Conservation (phyloP, 2,888 invertebrate species). For the Syrista parreyssii region DNA sequence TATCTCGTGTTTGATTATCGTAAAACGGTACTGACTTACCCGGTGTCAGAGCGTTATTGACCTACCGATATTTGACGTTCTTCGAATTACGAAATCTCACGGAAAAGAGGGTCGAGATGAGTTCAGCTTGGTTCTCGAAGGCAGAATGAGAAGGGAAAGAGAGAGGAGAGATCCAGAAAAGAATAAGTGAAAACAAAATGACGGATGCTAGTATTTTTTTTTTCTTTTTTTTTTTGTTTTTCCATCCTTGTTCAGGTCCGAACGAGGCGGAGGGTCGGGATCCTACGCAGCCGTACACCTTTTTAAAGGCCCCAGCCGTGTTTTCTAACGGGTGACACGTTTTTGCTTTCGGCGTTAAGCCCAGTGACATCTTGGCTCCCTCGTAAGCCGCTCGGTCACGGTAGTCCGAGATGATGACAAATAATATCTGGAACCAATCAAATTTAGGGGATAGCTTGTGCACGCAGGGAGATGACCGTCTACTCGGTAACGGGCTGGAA, state of each 20-base stretch:
- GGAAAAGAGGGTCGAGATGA: neutral
- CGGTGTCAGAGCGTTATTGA: slow-evolving; percentile 8
- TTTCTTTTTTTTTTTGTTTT: neutral
- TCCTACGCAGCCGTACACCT: neutral
- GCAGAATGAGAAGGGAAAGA: neutral
- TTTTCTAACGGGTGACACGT: slow-evolving; percentile 27
- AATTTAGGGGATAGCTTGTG: slow-evolving; percentile 41
- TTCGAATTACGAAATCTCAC: slow-evolving; percentile 5
- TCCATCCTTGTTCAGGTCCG: neutral
- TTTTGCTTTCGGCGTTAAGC: slow-evolving; percentile 30
- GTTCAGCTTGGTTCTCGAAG: no score
- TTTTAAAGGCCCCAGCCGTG: slow-evolving; percentile 6
- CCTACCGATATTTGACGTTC: slow-evolving; percentile 13
- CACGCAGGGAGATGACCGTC: slow-evolving; percentile 21
- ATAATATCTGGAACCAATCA: slow-evolving; percentile 60
- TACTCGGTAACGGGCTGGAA: slow-evolving; percentile 46
- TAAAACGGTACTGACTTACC: slow-evolving; percentile 32
- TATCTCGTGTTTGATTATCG: slow-evolving; percentile 44
- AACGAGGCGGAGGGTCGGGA: neutral
- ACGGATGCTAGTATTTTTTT: neutral
- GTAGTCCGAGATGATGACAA: slow-evolving; percentile 53
- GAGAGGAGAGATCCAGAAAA: neutral
- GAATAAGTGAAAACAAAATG: neutral
- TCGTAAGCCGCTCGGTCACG: slow-evolving; percentile 48
- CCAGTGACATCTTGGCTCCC: slow-evolving; percentile 18